Evolutionary conservation across 2,888 invertebrate genomes (phyloP).

Genomic region (Microctonus aethiopoides): DNA sequence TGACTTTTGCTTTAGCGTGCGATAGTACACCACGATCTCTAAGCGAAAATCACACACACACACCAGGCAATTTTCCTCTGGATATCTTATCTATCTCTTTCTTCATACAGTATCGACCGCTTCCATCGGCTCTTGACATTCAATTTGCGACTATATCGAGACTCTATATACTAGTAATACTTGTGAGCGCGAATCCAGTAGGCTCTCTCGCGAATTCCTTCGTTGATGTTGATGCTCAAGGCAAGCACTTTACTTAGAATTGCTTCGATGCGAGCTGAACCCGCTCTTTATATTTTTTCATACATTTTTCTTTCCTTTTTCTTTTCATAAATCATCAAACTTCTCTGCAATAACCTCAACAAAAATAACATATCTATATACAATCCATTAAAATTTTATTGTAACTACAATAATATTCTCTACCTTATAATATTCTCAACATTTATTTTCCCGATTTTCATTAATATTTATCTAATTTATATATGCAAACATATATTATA

Average conservation of each 20-base stretch:
- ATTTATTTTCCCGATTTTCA: background rate
- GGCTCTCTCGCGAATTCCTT: constrained; percentile 25
- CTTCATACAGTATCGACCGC: constrained; percentile 24
- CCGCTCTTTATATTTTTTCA: background rate
- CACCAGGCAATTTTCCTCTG: constrained; percentile 24
- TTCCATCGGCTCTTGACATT: constrained; percentile 37
- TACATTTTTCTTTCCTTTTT: background rate
- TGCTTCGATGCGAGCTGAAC: background rate
- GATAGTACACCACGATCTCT: constrained; percentile 33
- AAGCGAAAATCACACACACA: constrained; percentile 3
- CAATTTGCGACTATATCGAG: constrained; percentile 37
- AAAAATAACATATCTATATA: too few relatives aligned
- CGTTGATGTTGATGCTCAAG: constrained; percentile 17
- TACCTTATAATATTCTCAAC: too few relatives aligned
- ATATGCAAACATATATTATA: background rate
- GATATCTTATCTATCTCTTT: constrained; percentile 15
- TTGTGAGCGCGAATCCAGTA: constrained; percentile 29
- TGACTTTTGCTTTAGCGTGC: constrained; percentile 31
- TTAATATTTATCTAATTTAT: background rate
- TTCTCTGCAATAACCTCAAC: too few relatives aligned
- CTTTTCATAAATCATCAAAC: background rate
- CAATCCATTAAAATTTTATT: too few relatives aligned
- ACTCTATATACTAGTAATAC: constrained; percentile 21
- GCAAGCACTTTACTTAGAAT: constrained; percentile 19
- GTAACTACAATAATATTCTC: too few relatives aligned